Conservation (phyloP, 1,140 invertebrate genomes). For the Asbolus verrucosus region DNA sequence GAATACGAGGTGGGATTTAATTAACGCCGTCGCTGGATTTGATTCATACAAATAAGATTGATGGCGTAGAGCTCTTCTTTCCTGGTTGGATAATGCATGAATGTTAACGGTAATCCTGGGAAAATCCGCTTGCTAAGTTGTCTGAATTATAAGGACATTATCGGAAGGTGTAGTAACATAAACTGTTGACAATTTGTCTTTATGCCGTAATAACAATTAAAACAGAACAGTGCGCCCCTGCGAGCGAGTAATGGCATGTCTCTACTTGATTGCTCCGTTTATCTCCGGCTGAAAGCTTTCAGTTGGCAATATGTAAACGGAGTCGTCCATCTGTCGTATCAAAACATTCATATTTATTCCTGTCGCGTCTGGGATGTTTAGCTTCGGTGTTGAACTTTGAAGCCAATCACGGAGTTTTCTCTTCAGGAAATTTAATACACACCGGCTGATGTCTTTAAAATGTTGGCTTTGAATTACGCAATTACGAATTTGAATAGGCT, state of each 20-base stretch:
- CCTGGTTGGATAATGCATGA: too few relatives aligned
- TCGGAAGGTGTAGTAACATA: conserved; percentile 36
- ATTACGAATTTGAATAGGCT: conserved; percentile 23
- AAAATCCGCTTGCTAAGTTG: conserved; percentile 28
- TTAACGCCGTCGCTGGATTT: too few relatives aligned
- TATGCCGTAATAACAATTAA: conserved; percentile 39
- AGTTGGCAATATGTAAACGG: conserved; percentile 23
- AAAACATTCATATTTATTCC: conserved; percentile 44
- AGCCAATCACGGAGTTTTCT: conserved; percentile 27
- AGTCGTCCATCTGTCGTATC: conserved; percentile 23
- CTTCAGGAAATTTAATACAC: conserved; percentile 40
- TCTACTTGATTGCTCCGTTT: conserved; percentile 32
- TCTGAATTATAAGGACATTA: conserved; percentile 26
- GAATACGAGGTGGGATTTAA: too few relatives aligned
- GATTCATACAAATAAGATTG: too few relatives aligned
- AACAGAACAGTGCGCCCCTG: conserved; percentile 32
- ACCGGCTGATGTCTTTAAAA: conserved; percentile 39
- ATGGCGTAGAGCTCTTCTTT: too few relatives aligned
- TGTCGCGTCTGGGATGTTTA: conserved; percentile 25
- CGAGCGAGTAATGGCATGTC: conserved; percentile 9
- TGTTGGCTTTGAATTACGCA: conserved; percentile 31
- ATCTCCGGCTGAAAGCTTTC: conserved; percentile 25
- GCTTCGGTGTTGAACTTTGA: conserved; percentile 15
- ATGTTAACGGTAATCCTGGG: conserved; percentile 18
- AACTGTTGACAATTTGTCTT: conserved; percentile 42